These are phyloP conservation scores for Eriosoma lanigerum DNA, from an alignment of 1,140 invertebrate genomes.

Conservation along the genomic window DNA sequence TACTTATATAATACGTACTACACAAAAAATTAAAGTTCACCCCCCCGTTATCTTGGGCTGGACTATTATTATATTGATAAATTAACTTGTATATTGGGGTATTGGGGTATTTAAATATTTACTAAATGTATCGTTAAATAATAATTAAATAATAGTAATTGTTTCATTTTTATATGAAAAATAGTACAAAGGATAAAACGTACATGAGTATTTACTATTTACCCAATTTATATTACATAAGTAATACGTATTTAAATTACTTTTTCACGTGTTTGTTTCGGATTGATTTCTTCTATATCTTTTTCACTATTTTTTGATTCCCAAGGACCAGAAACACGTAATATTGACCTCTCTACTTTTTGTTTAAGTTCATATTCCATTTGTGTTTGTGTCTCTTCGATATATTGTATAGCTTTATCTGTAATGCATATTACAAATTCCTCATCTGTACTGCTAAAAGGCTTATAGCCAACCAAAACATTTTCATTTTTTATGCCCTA, in stretches of 20 bases:
- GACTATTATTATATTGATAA: too few species aligned
- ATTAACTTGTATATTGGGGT: too few species aligned
- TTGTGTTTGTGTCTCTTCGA: background rate
- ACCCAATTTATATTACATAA: too few species aligned
- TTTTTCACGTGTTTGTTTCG: conserved; percentile 16
- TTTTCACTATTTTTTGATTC: conserved; percentile 19
- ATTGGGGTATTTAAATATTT: too few species aligned
- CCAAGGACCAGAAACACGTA: background rate
- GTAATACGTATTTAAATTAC: background rate
- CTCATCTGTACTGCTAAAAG: conserved; percentile 3
- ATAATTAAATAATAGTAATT: too few species aligned
- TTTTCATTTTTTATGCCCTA: background rate
- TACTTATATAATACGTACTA: too few species aligned
- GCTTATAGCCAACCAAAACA: conserved; percentile 30
- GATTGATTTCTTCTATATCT: conserved; percentile 9
- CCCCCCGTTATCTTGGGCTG: too few species aligned
- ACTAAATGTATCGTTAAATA: too few species aligned
- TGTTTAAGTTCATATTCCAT: background rate
- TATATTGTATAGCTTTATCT: background rate
- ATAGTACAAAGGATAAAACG: too few species aligned
- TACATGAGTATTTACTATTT: too few species aligned
- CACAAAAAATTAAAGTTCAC: too few species aligned
- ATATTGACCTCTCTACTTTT: background rate
- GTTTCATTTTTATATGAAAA: too few species aligned
- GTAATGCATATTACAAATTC: conserved; percentile 34